Evolutionary conservation across 2,113 vertebrate species (phyloP).

Genomic region (Heterotis niloticus): DNA sequence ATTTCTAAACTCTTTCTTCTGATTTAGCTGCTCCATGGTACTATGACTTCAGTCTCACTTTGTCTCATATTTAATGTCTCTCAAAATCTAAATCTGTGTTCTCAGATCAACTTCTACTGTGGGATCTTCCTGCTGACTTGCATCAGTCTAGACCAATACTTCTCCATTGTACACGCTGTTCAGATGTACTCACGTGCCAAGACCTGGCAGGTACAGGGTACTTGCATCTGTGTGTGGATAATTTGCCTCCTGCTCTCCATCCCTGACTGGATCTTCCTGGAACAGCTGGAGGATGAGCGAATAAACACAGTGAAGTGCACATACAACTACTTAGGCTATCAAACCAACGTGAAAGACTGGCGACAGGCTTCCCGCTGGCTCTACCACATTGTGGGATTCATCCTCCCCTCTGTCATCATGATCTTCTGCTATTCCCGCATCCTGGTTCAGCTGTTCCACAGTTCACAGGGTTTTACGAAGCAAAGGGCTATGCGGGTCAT

Average conservation of each 20-base stretch:
- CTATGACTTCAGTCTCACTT: background rate
- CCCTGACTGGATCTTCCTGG: slow-evolving; percentile 60
- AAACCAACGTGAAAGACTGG: slow-evolving; percentile 26
- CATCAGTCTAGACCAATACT: slow-evolving; percentile 65
- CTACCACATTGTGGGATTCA: slow-evolving; percentile 62
- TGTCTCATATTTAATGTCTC: background rate
- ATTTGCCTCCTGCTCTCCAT: slow-evolving; percentile 59
- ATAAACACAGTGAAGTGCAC: slow-evolving; percentile 46
- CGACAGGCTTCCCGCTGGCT: slow-evolving; percentile 39
- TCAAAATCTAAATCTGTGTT: background rate
- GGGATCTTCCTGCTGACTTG: slow-evolving; percentile 68
- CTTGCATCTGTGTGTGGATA: slow-evolving; percentile 58
- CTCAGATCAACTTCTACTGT: slow-evolving; percentile 70
- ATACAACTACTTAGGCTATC: slow-evolving; percentile 21
- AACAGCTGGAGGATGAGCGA: fast-evolving
- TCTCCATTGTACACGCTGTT: slow-evolving; percentile 54
- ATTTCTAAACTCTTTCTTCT: too few relatives aligned
- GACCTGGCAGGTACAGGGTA: slow-evolving; percentile 35
- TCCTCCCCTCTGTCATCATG: slow-evolving; percentile 56
- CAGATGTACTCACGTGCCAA: slow-evolving; percentile 53
- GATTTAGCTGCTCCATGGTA: background rate
- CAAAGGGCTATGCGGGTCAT: slow-evolving; percentile 51
- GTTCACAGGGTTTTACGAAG: slow-evolving; percentile 48
- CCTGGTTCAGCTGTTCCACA: slow-evolving; percentile 42
- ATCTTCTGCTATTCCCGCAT: slow-evolving; percentile 57